Conservation (phyloP, 2,797 vertebrate species). For the Mormyrus proboscirostris region DNA sequence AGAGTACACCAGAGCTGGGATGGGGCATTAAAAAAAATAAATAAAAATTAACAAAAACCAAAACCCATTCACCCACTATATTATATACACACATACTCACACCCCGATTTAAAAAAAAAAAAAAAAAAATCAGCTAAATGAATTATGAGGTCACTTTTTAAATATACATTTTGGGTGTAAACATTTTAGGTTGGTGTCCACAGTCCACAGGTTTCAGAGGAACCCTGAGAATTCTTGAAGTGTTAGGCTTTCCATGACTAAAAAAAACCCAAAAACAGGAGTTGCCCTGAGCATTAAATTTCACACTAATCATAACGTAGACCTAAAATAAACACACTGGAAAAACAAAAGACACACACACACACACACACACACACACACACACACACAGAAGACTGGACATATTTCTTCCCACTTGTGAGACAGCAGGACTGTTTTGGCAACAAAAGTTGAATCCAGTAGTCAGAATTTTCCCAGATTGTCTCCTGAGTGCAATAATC, state of each 20-base stretch:
- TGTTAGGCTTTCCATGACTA: not conserved
- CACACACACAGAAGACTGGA: not conserved
- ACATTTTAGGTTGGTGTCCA: not conserved
- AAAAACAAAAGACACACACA: too few relatives aligned
- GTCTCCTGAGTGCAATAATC: not conserved
- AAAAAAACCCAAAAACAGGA: not conserved
- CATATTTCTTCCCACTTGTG: not conserved
- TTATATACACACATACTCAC: too few relatives aligned
- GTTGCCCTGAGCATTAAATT: not conserved
- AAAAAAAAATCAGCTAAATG: not conserved
- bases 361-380: not conserved
- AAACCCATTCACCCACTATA: not conserved
- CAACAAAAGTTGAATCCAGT: not conserved
- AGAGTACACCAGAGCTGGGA: not conserved
- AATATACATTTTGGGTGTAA: not conserved
- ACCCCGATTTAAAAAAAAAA: not conserved
- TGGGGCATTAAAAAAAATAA: not conserved
- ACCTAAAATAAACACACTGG: not conserved
- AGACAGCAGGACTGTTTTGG: not conserved
- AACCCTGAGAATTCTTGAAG: not conserved
- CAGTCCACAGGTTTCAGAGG: not conserved
- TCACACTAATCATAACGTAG: not conserved
- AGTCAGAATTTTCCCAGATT: not conserved
- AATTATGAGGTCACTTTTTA: not conserved
- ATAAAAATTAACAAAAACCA: not conserved